Conservation (phyloP, 2,113 vertebrate genomes). For the Prunella himalayana region DNA sequence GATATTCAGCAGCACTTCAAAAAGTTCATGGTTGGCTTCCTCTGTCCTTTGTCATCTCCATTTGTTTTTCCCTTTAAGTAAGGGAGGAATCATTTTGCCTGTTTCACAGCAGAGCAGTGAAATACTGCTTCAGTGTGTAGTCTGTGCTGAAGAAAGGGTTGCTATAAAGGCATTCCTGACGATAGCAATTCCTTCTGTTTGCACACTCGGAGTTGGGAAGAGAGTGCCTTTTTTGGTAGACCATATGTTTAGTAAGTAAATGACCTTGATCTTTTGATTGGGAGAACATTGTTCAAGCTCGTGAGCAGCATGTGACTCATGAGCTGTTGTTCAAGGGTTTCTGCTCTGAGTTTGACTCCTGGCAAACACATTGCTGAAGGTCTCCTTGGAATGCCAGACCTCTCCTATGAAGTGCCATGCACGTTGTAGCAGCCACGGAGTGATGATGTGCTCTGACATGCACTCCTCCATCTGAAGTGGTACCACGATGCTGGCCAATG, state of each 20-base stretch:
- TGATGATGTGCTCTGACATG: accelerated
- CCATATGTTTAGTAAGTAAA: conserved; percentile 9
- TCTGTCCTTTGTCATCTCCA: not conserved
- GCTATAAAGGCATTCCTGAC: not conserved
- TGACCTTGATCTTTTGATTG: not conserved
- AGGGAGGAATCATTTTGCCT: not conserved
- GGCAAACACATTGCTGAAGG: not conserved
- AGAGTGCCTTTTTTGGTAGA: conserved; percentile 24
- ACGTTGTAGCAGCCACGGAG: not conserved
- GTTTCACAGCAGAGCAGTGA: not conserved
- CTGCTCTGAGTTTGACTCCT: not conserved
- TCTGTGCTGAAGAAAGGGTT: not conserved
- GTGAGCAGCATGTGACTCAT: not conserved
- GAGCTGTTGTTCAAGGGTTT: conserved; percentile 4
- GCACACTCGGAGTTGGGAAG: not conserved
- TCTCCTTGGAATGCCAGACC: not conserved
- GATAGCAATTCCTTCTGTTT: conserved; percentile 22
- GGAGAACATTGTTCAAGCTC: not conserved
- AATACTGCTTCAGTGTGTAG: not conserved
- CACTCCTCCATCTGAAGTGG: not conserved
- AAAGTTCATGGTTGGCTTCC: not conserved
- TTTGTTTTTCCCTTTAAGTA: not conserved
- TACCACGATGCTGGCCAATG: not conserved
- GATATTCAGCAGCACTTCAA: not conserved
- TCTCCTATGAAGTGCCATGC: not conserved